Evolutionary conservation across 1,140 invertebrate genomes (phyloP).

Genomic region (Rhopalosiphum padi): DNA sequence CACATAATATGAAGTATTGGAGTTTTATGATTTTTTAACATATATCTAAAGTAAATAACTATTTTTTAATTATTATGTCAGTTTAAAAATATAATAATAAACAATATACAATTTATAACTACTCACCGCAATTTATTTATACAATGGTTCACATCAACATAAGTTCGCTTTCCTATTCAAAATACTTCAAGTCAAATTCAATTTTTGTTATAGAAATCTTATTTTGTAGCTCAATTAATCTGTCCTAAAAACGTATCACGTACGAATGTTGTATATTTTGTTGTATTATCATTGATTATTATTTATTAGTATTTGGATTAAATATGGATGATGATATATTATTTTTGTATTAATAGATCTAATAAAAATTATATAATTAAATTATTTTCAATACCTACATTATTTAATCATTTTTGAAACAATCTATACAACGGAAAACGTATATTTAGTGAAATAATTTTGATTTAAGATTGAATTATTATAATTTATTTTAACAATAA

Average conservation of each 20-base stretch:
- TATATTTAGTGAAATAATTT: not conserved
- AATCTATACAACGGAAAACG: not conserved
- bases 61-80: not conserved
- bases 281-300: not conserved
- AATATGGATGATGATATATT: not conserved
- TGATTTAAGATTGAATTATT: not conserved
- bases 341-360: not conserved
- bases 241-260: not conserved
- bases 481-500: not conserved
- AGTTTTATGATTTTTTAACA: too few species aligned
- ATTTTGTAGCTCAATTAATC: not conserved
- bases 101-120: not conserved
- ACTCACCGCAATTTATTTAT: not conserved
- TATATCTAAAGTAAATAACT: not conserved
- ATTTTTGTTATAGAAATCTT: not conserved
- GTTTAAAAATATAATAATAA: too few species aligned
- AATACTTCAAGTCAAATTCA: not conserved
- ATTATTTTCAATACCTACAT: not conserved
- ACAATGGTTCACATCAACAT: not conserved
- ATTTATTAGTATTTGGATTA: not conserved
- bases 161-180: not conserved
- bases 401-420: not conserved
- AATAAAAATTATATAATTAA: not conserved
- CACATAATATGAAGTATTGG: too few species aligned
- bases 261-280: not conserved